Percentiles rank a stretch among this genome's conserved stretches.
These are phyloP conservation scores for Amblyraja radiata DNA, from an alignment of 2,797 vertebrate genomes.

Conservation along the genomic window DNA sequence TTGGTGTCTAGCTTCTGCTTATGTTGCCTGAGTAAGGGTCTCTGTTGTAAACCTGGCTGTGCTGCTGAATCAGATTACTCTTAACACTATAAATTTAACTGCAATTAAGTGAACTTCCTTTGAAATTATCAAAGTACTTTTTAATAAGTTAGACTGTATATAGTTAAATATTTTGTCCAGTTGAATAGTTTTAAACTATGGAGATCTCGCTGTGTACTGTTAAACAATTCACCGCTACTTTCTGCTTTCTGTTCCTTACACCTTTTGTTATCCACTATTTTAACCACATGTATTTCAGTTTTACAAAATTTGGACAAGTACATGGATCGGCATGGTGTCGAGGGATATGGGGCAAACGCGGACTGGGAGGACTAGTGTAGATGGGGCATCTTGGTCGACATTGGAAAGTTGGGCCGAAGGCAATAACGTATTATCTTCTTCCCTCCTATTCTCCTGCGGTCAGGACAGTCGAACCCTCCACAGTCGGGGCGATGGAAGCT, in stretches of 20 bases:
- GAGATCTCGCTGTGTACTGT: no score
- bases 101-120: neutral
- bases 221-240: neutral
- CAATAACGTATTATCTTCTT: no score
- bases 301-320: neutral
- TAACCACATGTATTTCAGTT: neutral
- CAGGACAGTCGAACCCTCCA: no score
- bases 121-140: neutral
- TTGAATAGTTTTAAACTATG: neutral
- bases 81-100: neutral
- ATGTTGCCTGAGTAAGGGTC: no score
- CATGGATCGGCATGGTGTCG: no score
- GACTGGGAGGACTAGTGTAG: no score
- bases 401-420: no score
- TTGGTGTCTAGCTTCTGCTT: no score
- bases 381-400: no score
- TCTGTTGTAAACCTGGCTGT: neutral
- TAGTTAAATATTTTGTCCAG: neutral
- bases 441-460: no score
- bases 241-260: neutral
- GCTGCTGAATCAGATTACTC: neutral
- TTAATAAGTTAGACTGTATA: neutral
- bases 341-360: no score
- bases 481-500: no score
- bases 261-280: neutral